Conservation (phyloP, 2,888 invertebrate genomes). For the Monochamus alternatus region DNA sequence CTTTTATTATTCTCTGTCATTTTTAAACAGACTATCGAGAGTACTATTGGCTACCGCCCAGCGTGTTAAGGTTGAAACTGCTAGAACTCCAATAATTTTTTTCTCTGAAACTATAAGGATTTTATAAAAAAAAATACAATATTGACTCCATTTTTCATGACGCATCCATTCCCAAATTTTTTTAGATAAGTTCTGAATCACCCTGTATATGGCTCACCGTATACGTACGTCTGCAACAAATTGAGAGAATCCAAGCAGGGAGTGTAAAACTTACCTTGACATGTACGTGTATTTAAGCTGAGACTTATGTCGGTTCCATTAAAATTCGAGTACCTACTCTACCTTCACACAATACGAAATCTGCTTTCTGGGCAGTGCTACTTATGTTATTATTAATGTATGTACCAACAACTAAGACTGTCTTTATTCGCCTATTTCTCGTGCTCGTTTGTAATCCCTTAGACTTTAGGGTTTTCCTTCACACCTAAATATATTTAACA, state of each 20-base stretch:
- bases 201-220: too few species aligned
- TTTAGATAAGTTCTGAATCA: too few species aligned
- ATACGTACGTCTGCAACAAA: too few species aligned
- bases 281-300: neutral
- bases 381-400: neutral
- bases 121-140: too few species aligned
- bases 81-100: too few species aligned
- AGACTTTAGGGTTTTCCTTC: neutral
- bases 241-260: neutral
- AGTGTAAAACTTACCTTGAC: neutral
- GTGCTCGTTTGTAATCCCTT: conserved; percentile 5
- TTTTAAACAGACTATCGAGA: too few species aligned
- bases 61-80: too few species aligned
- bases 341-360: neutral
- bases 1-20: too few species aligned
- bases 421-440: neutral
- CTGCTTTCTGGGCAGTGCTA: neutral
- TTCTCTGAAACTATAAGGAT: too few species aligned
- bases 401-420: neutral
- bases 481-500: neutral
- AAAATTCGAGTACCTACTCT: neutral
- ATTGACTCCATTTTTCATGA: too few species aligned
- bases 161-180: too few species aligned
- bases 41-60: too few species aligned
- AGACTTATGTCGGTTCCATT: neutral